A percentile compares a stretch with the other conserved stretches of the same genome.
Evolutionary conservation across 2,113 vertebrate species (phyloP).

Genomic region (Alethe castanea): DNA sequence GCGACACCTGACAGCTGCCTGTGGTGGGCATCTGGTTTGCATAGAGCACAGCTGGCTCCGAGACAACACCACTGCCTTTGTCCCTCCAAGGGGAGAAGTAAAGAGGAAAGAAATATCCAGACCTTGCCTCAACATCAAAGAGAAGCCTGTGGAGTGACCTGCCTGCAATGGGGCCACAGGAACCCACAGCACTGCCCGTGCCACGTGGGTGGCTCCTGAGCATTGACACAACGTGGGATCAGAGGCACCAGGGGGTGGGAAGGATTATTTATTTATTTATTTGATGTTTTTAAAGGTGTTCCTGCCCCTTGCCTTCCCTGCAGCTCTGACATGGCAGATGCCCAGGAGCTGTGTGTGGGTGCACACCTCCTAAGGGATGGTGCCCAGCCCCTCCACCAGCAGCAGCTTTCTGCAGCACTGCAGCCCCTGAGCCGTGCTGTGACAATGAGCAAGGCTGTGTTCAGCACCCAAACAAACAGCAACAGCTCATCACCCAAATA

Average conservation of each 20-base stretch:
- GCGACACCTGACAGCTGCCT: background rate
- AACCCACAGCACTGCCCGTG: rapidly evolving
- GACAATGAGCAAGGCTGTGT: background rate
- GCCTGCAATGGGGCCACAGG: rapidly evolving
- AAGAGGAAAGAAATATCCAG: background rate
- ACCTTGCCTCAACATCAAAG: background rate
- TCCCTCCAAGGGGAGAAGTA: background rate
- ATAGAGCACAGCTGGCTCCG: background rate
- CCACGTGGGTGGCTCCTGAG: background rate
- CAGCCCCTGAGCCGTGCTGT: rapidly evolving
- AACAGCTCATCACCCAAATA: background rate
- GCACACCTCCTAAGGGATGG: background rate
- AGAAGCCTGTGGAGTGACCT: background rate
- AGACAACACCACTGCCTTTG: background rate
- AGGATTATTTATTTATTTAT: background rate
- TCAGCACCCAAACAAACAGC: background rate
- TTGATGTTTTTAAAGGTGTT: background rate
- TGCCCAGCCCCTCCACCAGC: background rate
- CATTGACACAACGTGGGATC: rapidly evolving
- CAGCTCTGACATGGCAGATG: background rate
- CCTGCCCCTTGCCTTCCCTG: background rate
- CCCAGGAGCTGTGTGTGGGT: background rate
- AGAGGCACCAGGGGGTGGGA: background rate
- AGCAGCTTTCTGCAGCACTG: background rate
- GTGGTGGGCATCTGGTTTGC: background rate